phyloP scores from a whole-genome alignment of 1,140 invertebrate genomes.

The Ceratina calcarata region DNA sequence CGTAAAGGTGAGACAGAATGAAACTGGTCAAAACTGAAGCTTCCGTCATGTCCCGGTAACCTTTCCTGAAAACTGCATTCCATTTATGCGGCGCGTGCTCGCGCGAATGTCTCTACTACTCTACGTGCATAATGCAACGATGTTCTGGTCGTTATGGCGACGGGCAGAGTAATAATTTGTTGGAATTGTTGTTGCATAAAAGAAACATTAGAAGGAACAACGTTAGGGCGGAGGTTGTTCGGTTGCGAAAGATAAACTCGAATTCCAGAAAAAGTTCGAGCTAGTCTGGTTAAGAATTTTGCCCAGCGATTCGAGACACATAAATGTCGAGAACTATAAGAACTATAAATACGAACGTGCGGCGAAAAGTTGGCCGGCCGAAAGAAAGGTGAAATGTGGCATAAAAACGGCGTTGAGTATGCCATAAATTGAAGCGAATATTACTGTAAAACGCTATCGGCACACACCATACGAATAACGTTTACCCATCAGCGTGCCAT shows the following conservation, averaged over 20 bases:
- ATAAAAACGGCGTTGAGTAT: background rate
- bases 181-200: background rate
- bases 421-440: slow-evolving; percentile 22
- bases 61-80: slow-evolving; percentile 28
- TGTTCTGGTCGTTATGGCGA: background rate
- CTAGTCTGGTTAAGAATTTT: no score
- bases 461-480: background rate
- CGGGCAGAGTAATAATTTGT: background rate
- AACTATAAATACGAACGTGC: no score
- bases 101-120: background rate
- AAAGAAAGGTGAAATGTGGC: background rate
- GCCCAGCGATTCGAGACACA: no score
- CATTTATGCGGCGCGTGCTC: background rate
- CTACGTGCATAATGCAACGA: background rate
- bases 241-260: no score
- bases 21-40: slow-evolving; percentile 5
- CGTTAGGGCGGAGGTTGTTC: no score
- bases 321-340: no score
- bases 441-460: slow-evolving; percentile 20
- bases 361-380: background rate
- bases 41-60: background rate
- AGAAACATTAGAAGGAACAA: background rate
- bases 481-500: background rate
- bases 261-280: no score
- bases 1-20: background rate